phyloP scores from a whole-genome alignment of 1,140 invertebrate species.

The Heliconius congener region DNA sequence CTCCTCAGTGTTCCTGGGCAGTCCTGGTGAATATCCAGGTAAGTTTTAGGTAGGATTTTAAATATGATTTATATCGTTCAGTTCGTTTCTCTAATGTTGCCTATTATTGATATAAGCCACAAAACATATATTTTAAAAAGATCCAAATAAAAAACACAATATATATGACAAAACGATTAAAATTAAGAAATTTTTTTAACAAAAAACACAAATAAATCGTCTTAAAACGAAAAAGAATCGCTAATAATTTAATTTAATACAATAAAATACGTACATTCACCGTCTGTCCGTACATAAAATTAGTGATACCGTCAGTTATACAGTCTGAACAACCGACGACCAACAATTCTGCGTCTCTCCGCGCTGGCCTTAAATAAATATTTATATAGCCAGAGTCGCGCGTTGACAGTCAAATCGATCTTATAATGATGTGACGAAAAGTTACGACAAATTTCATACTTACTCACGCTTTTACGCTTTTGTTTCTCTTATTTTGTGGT shows the following conservation, averaged over 20 bases:
- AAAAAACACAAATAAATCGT: no score
- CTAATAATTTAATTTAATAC: neutral
- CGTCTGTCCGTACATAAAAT: neutral
- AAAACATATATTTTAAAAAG: no score
- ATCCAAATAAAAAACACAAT: no score
- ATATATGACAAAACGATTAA: no score
- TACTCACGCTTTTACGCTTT: constrained; percentile 2
- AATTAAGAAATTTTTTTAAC: no score
- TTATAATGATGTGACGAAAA: constrained; percentile 42
- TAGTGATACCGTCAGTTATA: neutral
- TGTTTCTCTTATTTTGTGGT: neutral
- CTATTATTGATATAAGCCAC: no score
- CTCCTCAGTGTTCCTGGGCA: constrained; percentile 94
- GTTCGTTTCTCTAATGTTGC: no score
- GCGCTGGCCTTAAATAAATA: constrained; percentile 28
- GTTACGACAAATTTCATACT: constrained; percentile 39
- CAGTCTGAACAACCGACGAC: neutral
- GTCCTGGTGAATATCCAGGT: constrained; percentile 89
- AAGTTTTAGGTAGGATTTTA: constrained; percentile 27
- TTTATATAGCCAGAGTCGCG: constrained; percentile 27
- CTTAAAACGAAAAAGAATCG: neutral
- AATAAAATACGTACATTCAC: neutral
- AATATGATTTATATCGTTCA: neutral
- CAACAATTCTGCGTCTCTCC: constrained; percentile 7
- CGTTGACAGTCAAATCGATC: constrained; percentile 42